These are phyloP conservation scores for Naso thynnoides DNA, from an alignment of 2,797 vertebrate genomes.

Conservation along the genomic window DNA sequence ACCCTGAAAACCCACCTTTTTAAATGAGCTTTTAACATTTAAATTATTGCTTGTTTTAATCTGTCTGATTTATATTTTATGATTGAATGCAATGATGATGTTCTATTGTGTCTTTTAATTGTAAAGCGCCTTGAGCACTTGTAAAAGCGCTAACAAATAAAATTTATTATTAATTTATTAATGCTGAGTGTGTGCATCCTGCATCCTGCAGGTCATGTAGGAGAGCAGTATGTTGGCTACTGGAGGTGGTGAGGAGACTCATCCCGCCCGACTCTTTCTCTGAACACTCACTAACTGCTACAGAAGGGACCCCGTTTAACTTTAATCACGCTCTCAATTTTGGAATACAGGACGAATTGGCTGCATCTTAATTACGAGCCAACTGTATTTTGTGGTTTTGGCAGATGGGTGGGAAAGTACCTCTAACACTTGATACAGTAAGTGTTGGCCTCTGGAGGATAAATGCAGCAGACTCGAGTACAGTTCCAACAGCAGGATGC, in stretches of 20 bases:
- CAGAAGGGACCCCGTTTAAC: slow-evolving; percentile 5
- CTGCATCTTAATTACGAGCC: background rate
- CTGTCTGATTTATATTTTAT: no score
- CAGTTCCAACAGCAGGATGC: slow-evolving; percentile 14
- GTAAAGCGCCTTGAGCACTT: no score
- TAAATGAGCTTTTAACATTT: no score
- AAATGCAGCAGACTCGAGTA: slow-evolving; percentile 21
- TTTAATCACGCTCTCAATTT: background rate
- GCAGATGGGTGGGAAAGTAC: slow-evolving; percentile 27
- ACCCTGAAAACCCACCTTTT: no score
- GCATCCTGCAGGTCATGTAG: background rate
- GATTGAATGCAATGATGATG: no score
- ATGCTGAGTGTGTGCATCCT: no score
- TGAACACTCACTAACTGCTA: background rate
- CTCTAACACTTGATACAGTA: slow-evolving; percentile 11
- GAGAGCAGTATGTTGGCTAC: background rate
- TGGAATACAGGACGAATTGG: slow-evolving; percentile 1
- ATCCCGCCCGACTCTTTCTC: slow-evolving; percentile 11
- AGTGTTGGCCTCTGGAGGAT: slow-evolving; percentile 5
- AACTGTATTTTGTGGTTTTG: background rate
- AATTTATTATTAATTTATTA: no score
- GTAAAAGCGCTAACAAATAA: no score
- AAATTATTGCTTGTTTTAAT: no score
- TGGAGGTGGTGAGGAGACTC: no score
- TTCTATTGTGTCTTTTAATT: no score